Evolutionary conservation across 2,888 invertebrate species (phyloP), one percentile per base, ranked within the genome.

Genomic region (Hipparchia sbordonii): DNA sequence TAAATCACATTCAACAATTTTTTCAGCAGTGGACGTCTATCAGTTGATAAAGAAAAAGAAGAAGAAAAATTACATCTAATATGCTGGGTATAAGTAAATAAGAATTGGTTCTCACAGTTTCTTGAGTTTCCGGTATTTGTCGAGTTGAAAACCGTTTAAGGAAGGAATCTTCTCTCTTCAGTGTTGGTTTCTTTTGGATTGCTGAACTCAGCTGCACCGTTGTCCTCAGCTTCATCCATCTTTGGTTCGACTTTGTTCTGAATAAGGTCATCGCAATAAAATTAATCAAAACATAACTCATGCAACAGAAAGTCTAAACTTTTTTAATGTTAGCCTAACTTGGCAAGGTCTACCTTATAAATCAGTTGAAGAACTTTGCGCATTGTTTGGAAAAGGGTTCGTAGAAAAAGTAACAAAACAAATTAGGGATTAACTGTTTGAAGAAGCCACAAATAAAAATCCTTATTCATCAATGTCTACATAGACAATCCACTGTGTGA

Each of bases 191-290:
- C 94, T 97, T 97, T 92, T 97, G 97, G 76, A 96, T 96, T 70
- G 98, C 98, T 76, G 97, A 97, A 80, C 98, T 97, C 84, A 98
- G 95, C 92, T 98, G 98, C 82, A 98, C 98, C 67, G 98, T 98
- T 71, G 98, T 98, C 80, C 98, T 95, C 78, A 99, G 95, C 92
- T 99, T 98, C 97, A 98, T 97, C 98, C 99, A 99, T 94, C 98
- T 95, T 89, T 98, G 97, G 92, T 98, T 98, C 87, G 98, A 97
- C 90, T 97, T 97, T 87, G 97, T 97, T 96, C 98, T 98, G 95
- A 74, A 93, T 73, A 69, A 72, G 60, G 74, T 67, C 65, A 78
- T 69, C 67, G 73, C 59, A 48, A 67, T 65, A 54, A 67, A 63
- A 65, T 52, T 52, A 65, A 65, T 65, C 65, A 52, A 6, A 12